Evolutionary conservation across 1,140 invertebrate genomes (phyloP), one percentile per base, ranked within the genome.

Genomic region (Nasonia vitripennis): DNA sequence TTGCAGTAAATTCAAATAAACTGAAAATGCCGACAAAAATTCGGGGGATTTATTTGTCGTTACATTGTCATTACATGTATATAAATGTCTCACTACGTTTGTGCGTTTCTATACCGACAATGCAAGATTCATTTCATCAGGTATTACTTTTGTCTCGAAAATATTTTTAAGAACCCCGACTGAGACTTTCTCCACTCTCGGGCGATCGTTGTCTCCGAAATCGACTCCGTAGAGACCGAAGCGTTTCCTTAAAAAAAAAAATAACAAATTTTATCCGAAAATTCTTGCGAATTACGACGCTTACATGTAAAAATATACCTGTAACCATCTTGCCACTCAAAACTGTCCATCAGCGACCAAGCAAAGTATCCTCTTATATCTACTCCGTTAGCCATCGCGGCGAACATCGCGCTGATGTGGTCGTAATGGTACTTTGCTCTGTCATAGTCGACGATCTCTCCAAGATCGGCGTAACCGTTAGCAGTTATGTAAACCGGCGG

Each of bases 301-400:
- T n/a, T 55, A n/a, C 0, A 71, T 12, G 68, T 34, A 71, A 62
- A 11, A 31, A 17, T 71, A 27, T 74, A 84, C 86, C 80, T 94
- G 89, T 95, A 95, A 85, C 95, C 95, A 84, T 94, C 94, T 83
- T 94, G 93, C 96, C 96, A 97, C 93, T 97, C 96, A 88, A 96
- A 96, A 89, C 96, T 97, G 88, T 97, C 96, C 94, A 97, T 95
- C 34, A 97, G 90, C 37, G 95, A 96, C 96, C 96, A 97, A 14
- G 95, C 94, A 27, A 95, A 95, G 89, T 97, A 97, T 0, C 95
- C 96, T 12, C 86, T 89, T 6, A 95, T 91, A 85, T 94, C 91
- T 41, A 91, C 89, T 84, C 94, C 94, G 34, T 89, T 78, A 31
- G 90, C 85, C 70, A 94, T 92, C 2, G 93, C 91, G 90, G 94